Evolutionary conservation across 2,797 vertebrate species (phyloP), one percentile per base, ranked within the genome.

Genomic region (Tarsius wallacei): DNA sequence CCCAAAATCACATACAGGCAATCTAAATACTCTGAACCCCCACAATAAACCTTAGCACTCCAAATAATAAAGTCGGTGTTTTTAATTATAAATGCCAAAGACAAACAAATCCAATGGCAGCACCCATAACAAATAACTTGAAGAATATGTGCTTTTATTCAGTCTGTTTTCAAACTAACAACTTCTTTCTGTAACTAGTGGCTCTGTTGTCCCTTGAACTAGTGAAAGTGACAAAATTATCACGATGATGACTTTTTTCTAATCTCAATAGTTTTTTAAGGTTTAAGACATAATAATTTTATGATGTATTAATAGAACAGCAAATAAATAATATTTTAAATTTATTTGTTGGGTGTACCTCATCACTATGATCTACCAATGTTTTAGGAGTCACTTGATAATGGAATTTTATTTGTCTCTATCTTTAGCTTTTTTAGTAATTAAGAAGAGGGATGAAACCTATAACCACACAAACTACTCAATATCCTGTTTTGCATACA

Each of bases 41-140:
- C 14, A 10, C 87, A 68, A 74, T 19, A 36, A 63, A 68, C 2
- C 42, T 82, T 49, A 64, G 36, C 17, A 51, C 22, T 68, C 10
- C 49, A 85, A 82, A 90, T 77, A 66, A 93, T 22, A 11, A 84
- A 31, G n/a, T 78, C 47, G 24, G 11, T 87, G 5, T 61, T 70
- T 93, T 42, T 47, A 76, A 82, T 49, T 49, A 61, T n/a, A 97
- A 94, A 88, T 57, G 31, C 31, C 64, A 81, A 90, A 84, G 31
- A 74, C 49, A 95, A 87, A 91, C 71, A 73, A 81, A 66, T 93
- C 49, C 70, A 88, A 80, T 28, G 26, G 19, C 57, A 95, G 15
- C 31, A 83, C 68, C 68, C 12, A 9, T 42, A 17, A 63, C 6
- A 21, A 70, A 90, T 31, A 84, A 53, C 74, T 42, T 42, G 84